Conservation (phyloP, 2,888 invertebrate genomes). For the Euphydryas editha region DNA sequence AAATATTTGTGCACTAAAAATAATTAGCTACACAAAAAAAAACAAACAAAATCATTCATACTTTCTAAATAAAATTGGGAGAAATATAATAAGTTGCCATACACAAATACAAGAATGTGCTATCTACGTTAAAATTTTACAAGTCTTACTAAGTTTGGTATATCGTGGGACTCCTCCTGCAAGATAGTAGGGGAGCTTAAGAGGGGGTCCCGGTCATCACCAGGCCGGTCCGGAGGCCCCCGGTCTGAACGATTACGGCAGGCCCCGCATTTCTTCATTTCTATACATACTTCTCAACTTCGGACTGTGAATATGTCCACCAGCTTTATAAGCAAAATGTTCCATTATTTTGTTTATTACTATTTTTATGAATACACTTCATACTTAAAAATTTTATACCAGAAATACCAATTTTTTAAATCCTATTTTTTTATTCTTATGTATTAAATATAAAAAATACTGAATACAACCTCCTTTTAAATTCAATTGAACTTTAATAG, state of each 20-base stretch:
- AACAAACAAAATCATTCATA: conserved; percentile 16
- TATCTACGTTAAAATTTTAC: conserved; percentile 55
- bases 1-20: conserved; percentile 9
- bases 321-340: conserved; percentile 45
- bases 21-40: conserved; percentile 18
- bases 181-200: conserved; percentile 65
- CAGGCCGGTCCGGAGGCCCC: conserved; percentile 55
- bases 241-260: conserved; percentile 69
- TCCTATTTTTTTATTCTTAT: background rate
- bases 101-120: conserved; percentile 50
- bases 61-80: conserved; percentile 10
- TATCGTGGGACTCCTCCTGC: conserved; percentile 70
- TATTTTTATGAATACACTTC: background rate
- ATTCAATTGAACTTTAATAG: background rate
- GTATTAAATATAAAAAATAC: background rate
- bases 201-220: conserved; percentile 68
- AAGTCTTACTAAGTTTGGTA: conserved; percentile 70
- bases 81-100: conserved; percentile 39
- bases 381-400: background rate
- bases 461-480: background rate
- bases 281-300: conserved; percentile 79
- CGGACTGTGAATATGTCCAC: conserved; percentile 71
- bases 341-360: conserved; percentile 16
- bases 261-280: conserved; percentile 77
- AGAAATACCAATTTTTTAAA: background rate